These are phyloP conservation scores for Egretta garzetta DNA, from an alignment of 2,113 vertebrate species.

Conservation along the genomic window DNA sequence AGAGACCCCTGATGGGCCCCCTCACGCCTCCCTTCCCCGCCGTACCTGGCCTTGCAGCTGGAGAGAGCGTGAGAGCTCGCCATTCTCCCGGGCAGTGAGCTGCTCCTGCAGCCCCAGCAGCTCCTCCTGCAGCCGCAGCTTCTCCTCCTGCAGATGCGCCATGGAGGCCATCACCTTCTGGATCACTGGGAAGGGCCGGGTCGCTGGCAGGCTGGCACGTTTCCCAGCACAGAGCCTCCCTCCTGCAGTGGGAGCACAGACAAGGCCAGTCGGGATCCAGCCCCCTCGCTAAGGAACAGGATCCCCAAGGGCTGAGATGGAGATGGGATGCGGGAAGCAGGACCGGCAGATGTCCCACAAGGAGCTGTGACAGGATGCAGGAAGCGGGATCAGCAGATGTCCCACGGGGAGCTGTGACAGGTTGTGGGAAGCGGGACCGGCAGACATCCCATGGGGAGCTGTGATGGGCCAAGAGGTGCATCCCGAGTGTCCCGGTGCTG, in stretches of 20 bases:
- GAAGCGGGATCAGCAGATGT: no score
- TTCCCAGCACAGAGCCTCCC: slow-evolving; percentile 67
- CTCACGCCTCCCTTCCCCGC: rapidly evolving
- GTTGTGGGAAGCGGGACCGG: rapidly evolving
- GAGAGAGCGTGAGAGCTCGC: slow-evolving; percentile 72
- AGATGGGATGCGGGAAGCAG: neutral
- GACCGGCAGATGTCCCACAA: no score
- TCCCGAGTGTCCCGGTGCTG: rapidly evolving
- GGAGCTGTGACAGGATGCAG: no score
- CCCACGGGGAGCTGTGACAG: neutral
- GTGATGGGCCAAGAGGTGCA: rapidly evolving
- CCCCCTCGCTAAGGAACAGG: rapidly evolving
- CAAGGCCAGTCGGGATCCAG: rapidly evolving
- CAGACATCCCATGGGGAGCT: neutral
- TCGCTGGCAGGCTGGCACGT: neutral
- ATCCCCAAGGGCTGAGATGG: neutral
- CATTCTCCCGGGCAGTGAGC: slow-evolving; percentile 70
- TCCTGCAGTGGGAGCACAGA: slow-evolving; percentile 57
- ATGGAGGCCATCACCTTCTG: slow-evolving; percentile 78
- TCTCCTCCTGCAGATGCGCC: slow-evolving; percentile 76
- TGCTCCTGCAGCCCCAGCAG: slow-evolving; percentile 66
- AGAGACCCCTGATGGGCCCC: rapidly evolving
- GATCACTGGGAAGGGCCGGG: slow-evolving; percentile 37
- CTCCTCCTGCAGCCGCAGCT: slow-evolving; percentile 73
- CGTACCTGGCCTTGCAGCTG: slow-evolving; percentile 86